These are phyloP conservation scores for Popillia japonica DNA, from an alignment of 1,140 invertebrate species.

Conservation along the genomic window DNA sequence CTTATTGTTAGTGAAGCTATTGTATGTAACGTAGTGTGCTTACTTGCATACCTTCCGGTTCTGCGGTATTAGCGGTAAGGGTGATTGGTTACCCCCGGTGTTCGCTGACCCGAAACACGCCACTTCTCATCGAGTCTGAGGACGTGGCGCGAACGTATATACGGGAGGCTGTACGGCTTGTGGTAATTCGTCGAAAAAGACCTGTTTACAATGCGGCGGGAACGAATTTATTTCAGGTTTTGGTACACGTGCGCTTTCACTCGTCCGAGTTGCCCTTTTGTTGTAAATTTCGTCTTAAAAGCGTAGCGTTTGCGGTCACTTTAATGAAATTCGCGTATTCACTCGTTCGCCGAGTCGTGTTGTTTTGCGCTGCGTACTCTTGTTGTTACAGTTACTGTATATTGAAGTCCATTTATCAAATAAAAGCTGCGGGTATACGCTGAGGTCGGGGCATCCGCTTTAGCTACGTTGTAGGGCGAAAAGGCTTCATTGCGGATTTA, in stretches of 20 bases:
- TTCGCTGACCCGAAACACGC: not conserved
- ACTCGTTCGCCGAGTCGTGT: not conserved
- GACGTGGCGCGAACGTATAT: not conserved
- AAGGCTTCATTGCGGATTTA: not conserved
- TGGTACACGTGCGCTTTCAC: not conserved
- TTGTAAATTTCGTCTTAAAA: conserved; percentile 7
- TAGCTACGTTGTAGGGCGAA: not conserved
- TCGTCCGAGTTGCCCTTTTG: not conserved
- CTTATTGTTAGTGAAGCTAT: no score
- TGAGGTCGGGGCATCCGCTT: not conserved
- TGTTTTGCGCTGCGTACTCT: no score
- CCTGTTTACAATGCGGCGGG: conserved; percentile 1
- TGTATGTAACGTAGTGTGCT: no score
- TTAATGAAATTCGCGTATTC: not conserved
- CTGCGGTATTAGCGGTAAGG: not conserved
- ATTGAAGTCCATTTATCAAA: conserved; percentile 11
- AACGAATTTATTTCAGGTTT: conserved; percentile 6
- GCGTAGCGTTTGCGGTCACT: not conserved
- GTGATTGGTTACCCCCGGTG: not conserved
- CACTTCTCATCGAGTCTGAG: not conserved
- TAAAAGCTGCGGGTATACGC: not conserved
- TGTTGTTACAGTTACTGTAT: no score
- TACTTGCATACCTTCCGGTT: not conserved
- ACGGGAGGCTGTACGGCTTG: not conserved
- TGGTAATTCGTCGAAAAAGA: not conserved